Evolutionary conservation across 2,113 vertebrate species (phyloP).

Genomic region (Zosterops hypoxanthus): DNA sequence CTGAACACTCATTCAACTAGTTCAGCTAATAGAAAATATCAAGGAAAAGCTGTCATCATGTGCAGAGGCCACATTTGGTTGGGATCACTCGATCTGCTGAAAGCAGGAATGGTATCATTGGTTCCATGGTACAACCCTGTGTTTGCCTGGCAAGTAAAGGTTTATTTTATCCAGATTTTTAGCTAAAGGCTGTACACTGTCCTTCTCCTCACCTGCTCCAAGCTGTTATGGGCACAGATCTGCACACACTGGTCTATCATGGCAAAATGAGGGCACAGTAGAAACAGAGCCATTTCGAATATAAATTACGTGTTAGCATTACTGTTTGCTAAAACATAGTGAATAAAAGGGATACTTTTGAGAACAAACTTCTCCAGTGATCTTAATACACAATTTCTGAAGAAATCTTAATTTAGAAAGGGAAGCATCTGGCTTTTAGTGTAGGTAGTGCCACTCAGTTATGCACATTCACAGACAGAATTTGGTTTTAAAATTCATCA

Average conservation of each 20-base stretch:
- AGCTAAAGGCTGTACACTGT: not conserved
- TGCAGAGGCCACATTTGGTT: not conserved
- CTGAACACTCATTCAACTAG: not conserved
- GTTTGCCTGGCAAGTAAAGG: not conserved
- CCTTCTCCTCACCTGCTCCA: not conserved
- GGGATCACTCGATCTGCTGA: not conserved
- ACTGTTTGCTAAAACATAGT: not conserved
- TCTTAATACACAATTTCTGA: not conserved
- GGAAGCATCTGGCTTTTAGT: not conserved
- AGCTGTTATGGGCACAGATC: not conserved
- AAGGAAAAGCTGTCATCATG: not conserved
- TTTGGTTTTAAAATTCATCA: not conserved
- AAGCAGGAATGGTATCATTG: not conserved
- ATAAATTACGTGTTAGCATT: not conserved
- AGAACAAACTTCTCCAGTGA: not conserved
- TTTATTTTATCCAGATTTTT: not conserved
- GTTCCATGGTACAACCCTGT: not conserved
- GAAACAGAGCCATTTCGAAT: not conserved
- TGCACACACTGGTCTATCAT: not conserved
- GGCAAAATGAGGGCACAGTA: not conserved
- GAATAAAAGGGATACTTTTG: not conserved
- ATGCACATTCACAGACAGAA: not conserved
- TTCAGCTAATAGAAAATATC: slow-evolving; percentile 12
- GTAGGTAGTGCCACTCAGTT: not conserved
- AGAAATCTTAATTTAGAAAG: not conserved